A percentile compares a stretch with the other conserved stretches of the same genome.
Evolutionary conservation across 2,888 invertebrate species (phyloP).

Genomic region (Meteorus cinctellus): DNA sequence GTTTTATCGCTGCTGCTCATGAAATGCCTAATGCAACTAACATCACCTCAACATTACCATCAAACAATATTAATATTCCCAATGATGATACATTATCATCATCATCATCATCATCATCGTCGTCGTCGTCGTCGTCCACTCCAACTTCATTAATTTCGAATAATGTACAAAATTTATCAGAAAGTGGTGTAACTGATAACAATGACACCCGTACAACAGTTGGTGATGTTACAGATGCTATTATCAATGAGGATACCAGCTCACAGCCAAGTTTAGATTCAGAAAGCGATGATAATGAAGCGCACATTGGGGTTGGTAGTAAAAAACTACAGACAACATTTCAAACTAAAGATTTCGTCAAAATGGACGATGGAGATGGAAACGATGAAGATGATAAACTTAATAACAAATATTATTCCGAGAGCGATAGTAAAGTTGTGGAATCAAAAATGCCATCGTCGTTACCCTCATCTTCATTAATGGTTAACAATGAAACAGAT

Average conservation of each 20-base stretch:
- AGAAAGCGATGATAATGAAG: slow-evolving; percentile 62
- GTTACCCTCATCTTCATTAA: background rate
- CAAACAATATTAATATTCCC: slow-evolving; percentile 25
- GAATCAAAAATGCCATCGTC: slow-evolving; percentile 1
- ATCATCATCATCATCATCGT: no score
- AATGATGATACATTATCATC: background rate
- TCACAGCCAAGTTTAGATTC: slow-evolving; percentile 69
- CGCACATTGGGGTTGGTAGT: slow-evolving; percentile 38
- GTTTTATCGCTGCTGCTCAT: slow-evolving; percentile 19
- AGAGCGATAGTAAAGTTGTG: background rate
- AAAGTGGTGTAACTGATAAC: slow-evolving; percentile 40
- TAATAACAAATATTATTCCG: slow-evolving; percentile 21
- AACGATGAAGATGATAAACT: slow-evolving; percentile 35
- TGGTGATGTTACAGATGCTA: slow-evolving; percentile 66
- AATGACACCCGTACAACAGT: slow-evolving; percentile 19
- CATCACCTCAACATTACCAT: slow-evolving; percentile 22
- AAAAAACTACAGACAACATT: slow-evolving; percentile 69
- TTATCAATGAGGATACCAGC: slow-evolving; percentile 71
- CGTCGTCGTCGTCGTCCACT: background rate
- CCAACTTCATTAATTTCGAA: background rate
- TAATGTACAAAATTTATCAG: slow-evolving; percentile 48
- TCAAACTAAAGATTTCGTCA: slow-evolving; percentile 66
- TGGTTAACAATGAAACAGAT: slow-evolving; percentile 17
- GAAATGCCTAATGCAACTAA: slow-evolving; percentile 28
- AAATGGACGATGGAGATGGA: slow-evolving; percentile 48